Percentiles rank a stretch among this genome's conserved stretches.
Conservation (phyloP, 2,797 vertebrate genomes). For the Smutsia gigantea region DNA sequence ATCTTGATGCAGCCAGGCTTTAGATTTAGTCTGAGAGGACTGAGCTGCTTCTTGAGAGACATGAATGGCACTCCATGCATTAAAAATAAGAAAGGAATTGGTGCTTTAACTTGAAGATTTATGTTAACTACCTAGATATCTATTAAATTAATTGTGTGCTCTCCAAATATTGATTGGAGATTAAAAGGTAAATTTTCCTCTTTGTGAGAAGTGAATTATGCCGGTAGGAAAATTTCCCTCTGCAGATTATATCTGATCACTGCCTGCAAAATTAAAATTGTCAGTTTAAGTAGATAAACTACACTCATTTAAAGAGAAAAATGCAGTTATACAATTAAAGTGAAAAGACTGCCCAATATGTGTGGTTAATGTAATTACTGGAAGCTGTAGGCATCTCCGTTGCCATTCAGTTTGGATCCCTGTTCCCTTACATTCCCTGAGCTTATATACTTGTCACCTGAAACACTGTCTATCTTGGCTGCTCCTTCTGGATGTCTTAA, state of each 20-base stretch:
- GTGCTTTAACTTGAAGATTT: slow-evolving; percentile 88
- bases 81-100: slow-evolving; percentile 86
- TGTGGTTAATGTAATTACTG: slow-evolving; percentile 85
- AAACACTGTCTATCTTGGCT: neutral
- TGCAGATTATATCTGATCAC: slow-evolving; percentile 84
- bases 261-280: slow-evolving; percentile 86
- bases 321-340: slow-evolving; percentile 88
- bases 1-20: slow-evolving; percentile 80
- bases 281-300: slow-evolving; percentile 87
- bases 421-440: slow-evolving; percentile 58
- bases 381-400: slow-evolving; percentile 62
- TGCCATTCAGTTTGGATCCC: slow-evolving; percentile 60
- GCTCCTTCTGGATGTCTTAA: slow-evolving; percentile 34
- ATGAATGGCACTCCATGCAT: slow-evolving; percentile 78
- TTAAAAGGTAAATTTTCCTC: slow-evolving; percentile 87
- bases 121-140: slow-evolving; percentile 86
- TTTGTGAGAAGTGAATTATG: slow-evolving; percentile 86
- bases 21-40: slow-evolving; percentile 76
- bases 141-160: slow-evolving; percentile 84
- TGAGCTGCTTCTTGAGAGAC: slow-evolving; percentile 76
- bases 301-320: slow-evolving; percentile 86
- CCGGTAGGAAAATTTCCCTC: slow-evolving; percentile 84
- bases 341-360: slow-evolving; percentile 83
- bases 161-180: slow-evolving; percentile 87
- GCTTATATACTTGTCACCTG: slow-evolving; percentile 74